phyloP scores from a whole-genome alignment of 1,140 invertebrate species.

The Drosophila tani region DNA sequence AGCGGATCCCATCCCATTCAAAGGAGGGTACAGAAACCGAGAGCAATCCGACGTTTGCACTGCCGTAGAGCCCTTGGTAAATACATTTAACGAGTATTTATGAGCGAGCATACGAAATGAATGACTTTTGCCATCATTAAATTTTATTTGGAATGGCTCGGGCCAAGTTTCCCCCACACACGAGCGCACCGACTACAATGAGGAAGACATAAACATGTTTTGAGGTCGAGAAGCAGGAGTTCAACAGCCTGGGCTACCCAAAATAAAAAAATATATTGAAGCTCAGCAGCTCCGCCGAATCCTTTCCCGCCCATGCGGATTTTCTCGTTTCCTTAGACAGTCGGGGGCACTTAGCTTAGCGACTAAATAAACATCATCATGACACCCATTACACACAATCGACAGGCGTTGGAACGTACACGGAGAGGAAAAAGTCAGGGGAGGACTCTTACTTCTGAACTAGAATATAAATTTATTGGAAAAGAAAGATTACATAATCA shows the following conservation, averaged over 20 bases:
- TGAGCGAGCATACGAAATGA: conserved; percentile 76
- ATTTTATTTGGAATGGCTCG: conserved; percentile 62
- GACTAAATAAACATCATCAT: conserved; percentile 77
- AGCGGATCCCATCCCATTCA: conserved; percentile 1
- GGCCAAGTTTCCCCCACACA: conserved; percentile 29
- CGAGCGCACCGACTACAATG: conserved; percentile 48
- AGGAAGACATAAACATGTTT: conserved; percentile 67
- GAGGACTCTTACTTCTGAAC: no score
- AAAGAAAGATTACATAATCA: background rate
- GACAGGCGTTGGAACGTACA: conserved; percentile 36
- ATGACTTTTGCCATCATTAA: conserved; percentile 77
- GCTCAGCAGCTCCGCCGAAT: conserved; percentile 22
- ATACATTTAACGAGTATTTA: conserved; percentile 78
- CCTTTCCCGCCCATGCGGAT: conserved; percentile 42
- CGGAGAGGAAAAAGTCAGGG: background rate
- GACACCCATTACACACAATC: conserved; percentile 70
- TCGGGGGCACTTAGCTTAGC: conserved; percentile 65
- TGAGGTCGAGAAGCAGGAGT: conserved; percentile 64
- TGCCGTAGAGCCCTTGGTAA: conserved; percentile 67
- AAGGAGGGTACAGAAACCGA: conserved; percentile 14
- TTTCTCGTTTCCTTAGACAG: conserved; percentile 37
- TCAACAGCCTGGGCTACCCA: conserved; percentile 38
- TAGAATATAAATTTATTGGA: accelerated
- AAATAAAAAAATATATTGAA: conserved; percentile 6
- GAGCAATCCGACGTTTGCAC: conserved; percentile 55